Evolutionary conservation across 2,113 vertebrate genomes (phyloP).

Genomic region (Periophthalmus modestus): DNA sequence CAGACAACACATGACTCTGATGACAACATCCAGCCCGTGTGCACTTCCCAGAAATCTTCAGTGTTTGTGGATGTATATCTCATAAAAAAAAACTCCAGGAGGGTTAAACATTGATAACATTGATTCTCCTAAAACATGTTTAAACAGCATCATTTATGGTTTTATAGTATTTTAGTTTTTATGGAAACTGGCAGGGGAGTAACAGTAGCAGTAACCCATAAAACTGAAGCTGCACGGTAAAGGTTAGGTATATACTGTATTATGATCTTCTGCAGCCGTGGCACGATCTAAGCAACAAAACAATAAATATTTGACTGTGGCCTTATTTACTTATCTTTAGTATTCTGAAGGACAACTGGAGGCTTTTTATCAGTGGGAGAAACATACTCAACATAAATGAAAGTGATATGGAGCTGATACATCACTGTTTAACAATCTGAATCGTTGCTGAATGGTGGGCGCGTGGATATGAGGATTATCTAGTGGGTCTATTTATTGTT

Average conservation of each 20-base stretch:
- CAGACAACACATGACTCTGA: not conserved
- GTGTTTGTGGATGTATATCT: not conserved
- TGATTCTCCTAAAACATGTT: not conserved
- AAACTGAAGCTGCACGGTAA: not conserved
- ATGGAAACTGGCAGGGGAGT: not conserved
- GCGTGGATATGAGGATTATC: not conserved
- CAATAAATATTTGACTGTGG: slow-evolving; percentile 16
- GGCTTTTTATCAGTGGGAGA: slow-evolving; percentile 13
- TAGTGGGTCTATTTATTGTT: not conserved
- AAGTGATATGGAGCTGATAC: slow-evolving; percentile 11
- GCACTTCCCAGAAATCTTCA: not conserved
- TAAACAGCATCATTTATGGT: not conserved
- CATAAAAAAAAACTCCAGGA: not conserved
- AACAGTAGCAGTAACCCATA: not conserved
- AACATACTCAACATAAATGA: not conserved
- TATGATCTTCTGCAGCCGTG: too few species aligned
- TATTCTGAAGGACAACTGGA: slow-evolving; percentile 39
- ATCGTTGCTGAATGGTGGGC: slow-evolving; percentile 7
- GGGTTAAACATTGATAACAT: not conserved
- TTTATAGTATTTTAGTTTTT: not conserved
- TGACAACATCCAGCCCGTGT: not conserved
- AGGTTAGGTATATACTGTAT: not conserved
- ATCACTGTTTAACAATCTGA: not conserved
- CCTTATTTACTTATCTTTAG: slow-evolving; percentile 45
- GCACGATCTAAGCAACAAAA: slow-evolving; percentile 1